Evolutionary conservation across 1,140 invertebrate species (phyloP).

Genomic region (Sitodiplosis mosellana): DNA sequence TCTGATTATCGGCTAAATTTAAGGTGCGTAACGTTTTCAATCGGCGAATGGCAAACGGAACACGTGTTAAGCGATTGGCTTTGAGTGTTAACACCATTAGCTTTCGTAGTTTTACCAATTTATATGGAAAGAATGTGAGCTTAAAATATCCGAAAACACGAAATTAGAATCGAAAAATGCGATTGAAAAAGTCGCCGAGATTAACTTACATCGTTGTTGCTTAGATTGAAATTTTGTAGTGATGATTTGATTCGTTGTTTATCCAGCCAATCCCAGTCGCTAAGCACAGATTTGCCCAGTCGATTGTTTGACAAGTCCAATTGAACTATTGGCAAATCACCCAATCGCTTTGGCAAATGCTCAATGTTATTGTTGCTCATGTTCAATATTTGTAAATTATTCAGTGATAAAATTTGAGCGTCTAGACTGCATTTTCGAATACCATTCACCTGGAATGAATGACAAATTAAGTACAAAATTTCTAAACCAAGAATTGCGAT

Average conservation of each 20-base stretch:
- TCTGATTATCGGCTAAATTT: conserved; percentile 29
- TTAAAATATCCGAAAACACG: not conserved
- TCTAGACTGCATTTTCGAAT: conserved; percentile 42
- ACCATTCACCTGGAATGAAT: conserved; percentile 27
- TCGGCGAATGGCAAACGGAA: conserved; percentile 41
- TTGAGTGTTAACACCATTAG: conserved; percentile 40
- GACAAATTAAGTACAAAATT: conserved; percentile 4
- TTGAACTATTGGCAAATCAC: conserved; percentile 40
- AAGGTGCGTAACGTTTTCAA: conserved; percentile 29
- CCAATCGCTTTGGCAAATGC: conserved; percentile 52
- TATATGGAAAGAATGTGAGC: conserved; percentile 12
- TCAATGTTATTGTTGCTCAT: conserved; percentile 57
- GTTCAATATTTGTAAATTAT: conserved; percentile 47
- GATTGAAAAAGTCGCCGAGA: not conserved
- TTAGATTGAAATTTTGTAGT: conserved; percentile 16
- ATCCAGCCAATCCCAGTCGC: conserved; percentile 41
- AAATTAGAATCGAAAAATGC: not conserved
- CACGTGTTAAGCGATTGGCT: conserved; percentile 33
- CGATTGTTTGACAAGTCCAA: conserved; percentile 52
- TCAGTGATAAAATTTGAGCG: conserved; percentile 41
- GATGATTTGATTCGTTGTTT: conserved; percentile 24
- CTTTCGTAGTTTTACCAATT: conserved; percentile 26
- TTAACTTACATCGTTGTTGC: conserved; percentile 13
- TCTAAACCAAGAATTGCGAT: too few relatives aligned
- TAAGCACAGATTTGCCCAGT: conserved; percentile 29